Base-by-base conservation (phyloP, 2,113 vertebrate genomes). In the Chamaetylas fuelleborni region DNA sequence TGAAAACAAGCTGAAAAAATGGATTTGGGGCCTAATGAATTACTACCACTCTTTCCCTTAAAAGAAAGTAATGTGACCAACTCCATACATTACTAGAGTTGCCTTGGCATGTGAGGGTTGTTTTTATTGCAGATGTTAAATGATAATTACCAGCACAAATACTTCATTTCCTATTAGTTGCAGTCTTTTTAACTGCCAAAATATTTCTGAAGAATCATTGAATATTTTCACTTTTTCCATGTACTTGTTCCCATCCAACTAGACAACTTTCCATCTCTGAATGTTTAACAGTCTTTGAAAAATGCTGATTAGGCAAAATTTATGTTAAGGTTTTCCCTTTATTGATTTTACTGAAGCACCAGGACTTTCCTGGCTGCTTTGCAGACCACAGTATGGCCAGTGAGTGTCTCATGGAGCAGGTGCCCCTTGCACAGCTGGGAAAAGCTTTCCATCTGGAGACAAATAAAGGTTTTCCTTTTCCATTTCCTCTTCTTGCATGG, bases 101-200 rank as follows among this genome's bases (percentile, higher is more conserved):
- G 47, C 67, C 84, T 74, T 92, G 67, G 58, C 74, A 74, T 8
- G 3, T 51, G 42, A 61, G 28, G n/a, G 8, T 47, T 77, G 18
- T 20, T 77, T 83, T 78, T 65, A 73, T 60, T 88, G 48, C 58
- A 93, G 61, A 86, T 76, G 34, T 60, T 72, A 61, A 92, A 93
- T 91, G 57, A 88, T 45, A 80, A 40, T 88, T 90, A 81, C 74
- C 89, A 93, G 83, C 42, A 67, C 54, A 96, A 96, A 95, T 78
- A 88, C 81, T 94, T 93, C 15, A 88, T 92, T 95, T 96, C 87
- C 78, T 72, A 19, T 90, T 91, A 82, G 50, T 66, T 7, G 36
- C 36, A 36, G 36, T 36, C 36, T 56, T 71, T 85, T 66, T 70
- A 76, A 66, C 65, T 74, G 87, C 84, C 71, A 90, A 93, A 81